A percentile compares a stretch with the other conserved stretches of the same genome.
Conservation (phyloP, 1,140 invertebrate genomes). For the Magallana gigas region DNA sequence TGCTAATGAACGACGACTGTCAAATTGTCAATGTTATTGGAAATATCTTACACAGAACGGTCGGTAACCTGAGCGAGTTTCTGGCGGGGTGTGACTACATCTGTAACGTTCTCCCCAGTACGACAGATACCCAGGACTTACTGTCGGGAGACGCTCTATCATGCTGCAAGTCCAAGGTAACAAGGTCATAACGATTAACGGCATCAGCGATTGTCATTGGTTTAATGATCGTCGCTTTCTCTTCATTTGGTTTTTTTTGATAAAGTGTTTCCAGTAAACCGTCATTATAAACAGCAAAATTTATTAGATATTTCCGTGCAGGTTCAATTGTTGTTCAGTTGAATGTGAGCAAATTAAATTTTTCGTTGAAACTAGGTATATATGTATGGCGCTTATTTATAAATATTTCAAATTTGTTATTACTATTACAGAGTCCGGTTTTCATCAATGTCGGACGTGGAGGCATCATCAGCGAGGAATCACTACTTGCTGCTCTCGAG, state of each 20-base stretch:
- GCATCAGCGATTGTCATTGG: too few relatives aligned
- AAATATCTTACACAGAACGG: slow-evolving; percentile 51
- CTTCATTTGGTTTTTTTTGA: too few relatives aligned
- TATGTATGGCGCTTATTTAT: too few relatives aligned
- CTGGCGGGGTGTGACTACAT: slow-evolving; percentile 82
- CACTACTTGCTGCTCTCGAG: slow-evolving; percentile 81
- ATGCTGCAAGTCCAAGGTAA: slow-evolving; percentile 66
- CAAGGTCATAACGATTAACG: background rate
- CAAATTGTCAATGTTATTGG: background rate
- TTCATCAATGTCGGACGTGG: slow-evolving; percentile 84
- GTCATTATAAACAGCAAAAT: too few relatives aligned
- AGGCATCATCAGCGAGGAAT: slow-evolving; percentile 81
- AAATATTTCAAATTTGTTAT: background rate
- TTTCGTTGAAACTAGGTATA: too few relatives aligned
- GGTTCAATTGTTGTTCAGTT: too few relatives aligned
- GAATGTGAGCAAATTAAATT: too few relatives aligned
- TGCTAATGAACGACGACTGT: background rate
- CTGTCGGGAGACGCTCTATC: slow-evolving; percentile 80
- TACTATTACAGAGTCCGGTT: slow-evolving; percentile 68
- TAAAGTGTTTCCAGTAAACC: too few relatives aligned
- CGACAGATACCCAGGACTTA: slow-evolving; percentile 80
- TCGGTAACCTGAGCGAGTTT: slow-evolving; percentile 76
- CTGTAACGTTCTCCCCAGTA: slow-evolving; percentile 82
- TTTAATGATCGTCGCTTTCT: too few relatives aligned
- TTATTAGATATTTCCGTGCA: too few relatives aligned